Evolutionary conservation across 2,797 vertebrate species (phyloP).

Genomic region (Sebastes nivosus): DNA sequence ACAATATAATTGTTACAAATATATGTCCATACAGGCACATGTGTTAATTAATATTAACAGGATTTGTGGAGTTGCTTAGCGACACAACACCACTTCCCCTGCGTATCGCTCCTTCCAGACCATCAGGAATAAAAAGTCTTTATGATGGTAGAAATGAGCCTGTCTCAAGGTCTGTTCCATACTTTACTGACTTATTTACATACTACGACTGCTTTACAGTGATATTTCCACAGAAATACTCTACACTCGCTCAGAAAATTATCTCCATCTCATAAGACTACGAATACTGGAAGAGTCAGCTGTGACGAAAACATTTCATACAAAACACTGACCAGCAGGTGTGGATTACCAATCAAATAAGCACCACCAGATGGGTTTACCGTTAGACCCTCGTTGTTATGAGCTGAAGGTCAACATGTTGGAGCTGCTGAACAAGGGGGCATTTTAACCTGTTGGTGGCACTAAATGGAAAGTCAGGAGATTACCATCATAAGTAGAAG

Average conservation of each 20-base stretch:
- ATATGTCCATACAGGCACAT: background rate
- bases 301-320: no score
- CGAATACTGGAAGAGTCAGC: background rate
- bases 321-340: background rate
- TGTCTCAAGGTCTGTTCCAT: background rate
- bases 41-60: background rate
- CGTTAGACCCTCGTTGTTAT: no score
- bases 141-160: background rate
- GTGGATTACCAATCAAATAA: background rate
- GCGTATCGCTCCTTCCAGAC: background rate
- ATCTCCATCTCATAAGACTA: background rate
- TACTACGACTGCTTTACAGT: background rate
- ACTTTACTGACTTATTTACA: background rate
- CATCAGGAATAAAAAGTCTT: background rate
- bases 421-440: background rate
- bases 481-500: background rate
- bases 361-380: no score
- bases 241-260: no score
- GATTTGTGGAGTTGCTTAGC: constrained; percentile 10
- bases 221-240: background rate
- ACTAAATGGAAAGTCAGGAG: background rate
- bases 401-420: background rate
- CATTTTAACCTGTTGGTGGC: background rate
- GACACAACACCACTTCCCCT: background rate
- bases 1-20: background rate